Evolutionary conservation across 2,888 invertebrate genomes (phyloP), one percentile per base, ranked within the genome.

Genomic region (Zygaena filipendulae): DNA sequence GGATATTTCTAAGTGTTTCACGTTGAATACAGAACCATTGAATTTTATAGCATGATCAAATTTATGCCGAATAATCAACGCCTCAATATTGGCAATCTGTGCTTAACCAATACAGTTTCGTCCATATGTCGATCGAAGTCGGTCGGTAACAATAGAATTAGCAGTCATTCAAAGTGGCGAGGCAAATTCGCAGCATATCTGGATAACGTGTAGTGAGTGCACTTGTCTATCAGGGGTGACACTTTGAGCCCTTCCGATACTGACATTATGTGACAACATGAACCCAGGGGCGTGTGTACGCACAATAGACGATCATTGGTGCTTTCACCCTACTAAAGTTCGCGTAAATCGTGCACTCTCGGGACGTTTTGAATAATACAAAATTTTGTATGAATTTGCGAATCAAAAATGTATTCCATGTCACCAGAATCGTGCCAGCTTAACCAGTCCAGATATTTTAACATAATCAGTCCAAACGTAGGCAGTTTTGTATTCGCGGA

Each of bases 41-140:
- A n/a, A n/a, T n/a, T n/a, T n/a, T n/a, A n/a, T n/a, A n/a, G n/a
- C n/a, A n/a, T n/a, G n/a, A n/a, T n/a, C n/a, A n/a, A n/a, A n/a
- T n/a, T n/a, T n/a, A n/a, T n/a, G n/a, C n/a, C 36, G 32, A 43
- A 41, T 39, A 45, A 47, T 43, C 24, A 39, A 26, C 25, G 36
- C 35, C 39, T 43, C 42, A 45, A 45, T 39, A 44, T 43, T 37
- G 32, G 36, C 45, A 45, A 46, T 47, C 45, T 35, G 31, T 36
- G 47, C 40, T 42, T n/a, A n/a, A n/a, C n/a, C n/a, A n/a, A n/a
- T n/a, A n/a, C n/a, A n/a, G n/a, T 64, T 63, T 60, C 39, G 49
- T 59, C 69, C 77, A 77, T 75, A 75, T 77, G 77, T 55, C 64
- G 51, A n/a, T n/a, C n/a, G n/a, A n/a, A n/a, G n/a, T n/a, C n/a